Evolutionary conservation across 2,113 vertebrate genomes (phyloP).

Genomic region (Indicator indicator): DNA sequence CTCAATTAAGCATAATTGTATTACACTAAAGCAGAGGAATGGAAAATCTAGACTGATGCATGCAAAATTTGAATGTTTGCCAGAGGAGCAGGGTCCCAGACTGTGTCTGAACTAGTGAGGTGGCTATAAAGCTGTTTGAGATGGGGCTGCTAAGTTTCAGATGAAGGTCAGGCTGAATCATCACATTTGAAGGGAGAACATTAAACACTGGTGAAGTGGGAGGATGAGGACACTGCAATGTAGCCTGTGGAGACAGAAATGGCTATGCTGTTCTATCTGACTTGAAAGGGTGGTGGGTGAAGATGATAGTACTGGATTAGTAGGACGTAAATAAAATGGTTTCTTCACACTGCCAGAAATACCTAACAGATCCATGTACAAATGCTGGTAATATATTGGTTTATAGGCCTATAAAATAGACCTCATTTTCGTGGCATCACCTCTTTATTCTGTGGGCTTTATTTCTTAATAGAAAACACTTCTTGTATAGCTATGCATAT

Average conservation of each 20-base stretch:
- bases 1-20: constrained; percentile 17
- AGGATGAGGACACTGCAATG: background rate
- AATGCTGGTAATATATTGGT: background rate
- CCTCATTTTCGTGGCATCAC: background rate
- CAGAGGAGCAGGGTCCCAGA: background rate
- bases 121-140: background rate
- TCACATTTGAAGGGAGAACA: background rate
- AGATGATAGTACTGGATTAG: background rate
- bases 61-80: background rate
- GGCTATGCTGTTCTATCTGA: background rate
- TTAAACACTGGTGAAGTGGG: background rate
- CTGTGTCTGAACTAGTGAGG: background rate
- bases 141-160: background rate
- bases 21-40: background rate
- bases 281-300: background rate
- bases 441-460: background rate
- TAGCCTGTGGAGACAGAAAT: background rate
- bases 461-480: background rate
- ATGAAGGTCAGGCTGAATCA: constrained; percentile 6
- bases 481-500: background rate
- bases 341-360: background rate
- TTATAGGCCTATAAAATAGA: background rate
- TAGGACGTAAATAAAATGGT: background rate
- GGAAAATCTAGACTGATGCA: background rate
- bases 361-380: background rate